A percentile compares a stretch with the other conserved stretches of the same genome.
Evolutionary conservation across 2,888 invertebrate genomes (phyloP).

Genomic region (Scaptomyza caliginosa): DNA sequence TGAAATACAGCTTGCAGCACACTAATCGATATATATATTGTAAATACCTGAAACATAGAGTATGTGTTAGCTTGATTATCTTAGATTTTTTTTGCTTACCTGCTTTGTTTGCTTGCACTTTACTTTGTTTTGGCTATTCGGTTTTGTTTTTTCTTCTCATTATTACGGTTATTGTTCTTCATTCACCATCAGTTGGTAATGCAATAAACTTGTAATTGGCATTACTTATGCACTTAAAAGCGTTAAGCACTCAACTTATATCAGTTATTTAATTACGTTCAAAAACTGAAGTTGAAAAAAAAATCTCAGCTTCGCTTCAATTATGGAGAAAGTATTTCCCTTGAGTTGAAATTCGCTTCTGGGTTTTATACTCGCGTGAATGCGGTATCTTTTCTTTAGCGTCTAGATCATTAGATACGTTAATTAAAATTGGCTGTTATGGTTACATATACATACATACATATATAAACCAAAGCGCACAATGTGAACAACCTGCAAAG

Average conservation of each 20-base stretch:
- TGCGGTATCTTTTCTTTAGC: not conserved
- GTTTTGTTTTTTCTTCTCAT: conserved; percentile 56
- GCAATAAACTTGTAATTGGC: conserved; percentile 42
- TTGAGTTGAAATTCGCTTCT: not conserved
- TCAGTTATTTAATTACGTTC: conserved; percentile 14
- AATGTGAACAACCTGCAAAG: not conserved
- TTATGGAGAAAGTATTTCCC: not conserved
- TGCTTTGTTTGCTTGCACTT: conserved; percentile 21
- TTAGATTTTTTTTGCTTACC: not conserved
- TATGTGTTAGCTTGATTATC: not conserved
- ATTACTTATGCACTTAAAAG: conserved; percentile 21
- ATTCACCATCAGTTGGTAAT: conserved; percentile 31
- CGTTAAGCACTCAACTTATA: not conserved
- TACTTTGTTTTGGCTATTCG: conserved; percentile 26
- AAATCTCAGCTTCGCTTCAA: not conserved
- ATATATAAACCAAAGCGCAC: not conserved
- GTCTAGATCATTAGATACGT: not conserved
- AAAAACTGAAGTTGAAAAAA: not conserved
- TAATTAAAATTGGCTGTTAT: not conserved
- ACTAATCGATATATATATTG: not conserved
- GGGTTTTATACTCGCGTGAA: not conserved
- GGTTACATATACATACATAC: not conserved
- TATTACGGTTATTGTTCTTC: conserved; percentile 46
- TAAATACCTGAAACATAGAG: not conserved
- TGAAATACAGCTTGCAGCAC: not conserved